Percentiles rank a stretch among this genome's conserved stretches.
phyloP scores from a whole-genome alignment of 1,140 invertebrate genomes.

The Steinernema khuongi region DNA sequence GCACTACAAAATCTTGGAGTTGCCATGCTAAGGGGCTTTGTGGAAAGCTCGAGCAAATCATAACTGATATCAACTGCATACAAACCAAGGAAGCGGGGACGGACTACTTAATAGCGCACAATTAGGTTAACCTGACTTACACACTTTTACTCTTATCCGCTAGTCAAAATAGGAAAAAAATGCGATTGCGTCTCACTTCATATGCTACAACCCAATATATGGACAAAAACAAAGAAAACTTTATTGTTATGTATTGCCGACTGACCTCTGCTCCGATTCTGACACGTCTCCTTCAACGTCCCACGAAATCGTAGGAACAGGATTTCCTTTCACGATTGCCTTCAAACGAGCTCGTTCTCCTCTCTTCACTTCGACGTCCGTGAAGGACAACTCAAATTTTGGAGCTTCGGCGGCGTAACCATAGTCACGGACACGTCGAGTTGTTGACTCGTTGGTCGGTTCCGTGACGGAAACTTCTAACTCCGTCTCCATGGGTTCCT shows the following conservation, averaged over 20 bases:
- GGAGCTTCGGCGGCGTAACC: not conserved
- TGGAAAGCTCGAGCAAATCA: too few relatives aligned
- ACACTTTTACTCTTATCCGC: not conserved
- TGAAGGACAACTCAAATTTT: constrained; percentile 2
- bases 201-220: too few relatives aligned
- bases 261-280: not conserved
- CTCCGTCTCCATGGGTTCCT: constrained; percentile 28
- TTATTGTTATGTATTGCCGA: not conserved
- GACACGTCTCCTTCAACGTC: constrained; percentile 16
- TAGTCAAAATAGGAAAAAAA: too few relatives aligned
- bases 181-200: too few relatives aligned
- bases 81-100: too few relatives aligned
- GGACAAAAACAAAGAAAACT: not conserved
- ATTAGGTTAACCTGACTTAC: constrained; percentile 28
- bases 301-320: constrained; percentile 28
- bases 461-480: constrained; percentile 30
- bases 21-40: too few relatives aligned
- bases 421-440: not conserved
- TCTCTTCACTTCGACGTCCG: constrained; percentile 11
- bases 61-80: too few relatives aligned
- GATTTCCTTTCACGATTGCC: constrained; percentile 33
- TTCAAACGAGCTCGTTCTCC: constrained; percentile 25
- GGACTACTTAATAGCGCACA: too few relatives aligned
- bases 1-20: too few relatives aligned
- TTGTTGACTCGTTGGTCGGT: not conserved